Evolutionary conservation across 1,140 invertebrate species (phyloP).

Genomic region (Conus ventricosus): DNA sequence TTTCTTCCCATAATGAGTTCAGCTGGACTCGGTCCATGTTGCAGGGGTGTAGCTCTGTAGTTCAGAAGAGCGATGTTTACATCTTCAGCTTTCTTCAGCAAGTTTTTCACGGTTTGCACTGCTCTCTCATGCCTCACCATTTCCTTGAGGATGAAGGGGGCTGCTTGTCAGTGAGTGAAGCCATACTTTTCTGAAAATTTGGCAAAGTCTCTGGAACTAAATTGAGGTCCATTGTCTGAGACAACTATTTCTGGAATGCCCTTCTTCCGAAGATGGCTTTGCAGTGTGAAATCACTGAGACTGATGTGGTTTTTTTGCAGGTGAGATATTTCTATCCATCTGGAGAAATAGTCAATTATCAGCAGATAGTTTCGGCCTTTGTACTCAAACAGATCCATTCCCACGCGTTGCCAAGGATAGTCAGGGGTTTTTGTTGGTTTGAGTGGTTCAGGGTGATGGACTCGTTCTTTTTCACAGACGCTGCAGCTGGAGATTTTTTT

Average conservation of each 20-base stretch:
- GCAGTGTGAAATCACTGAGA: too few relatives aligned
- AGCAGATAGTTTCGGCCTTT: background rate
- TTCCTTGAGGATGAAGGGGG: constrained; percentile 50
- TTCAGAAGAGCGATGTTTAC: constrained; percentile 43
- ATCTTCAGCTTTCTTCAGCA: constrained; percentile 44
- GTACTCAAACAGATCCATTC: too few relatives aligned
- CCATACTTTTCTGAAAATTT: constrained; percentile 45
- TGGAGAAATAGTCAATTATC: background rate
- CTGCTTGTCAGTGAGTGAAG: constrained; percentile 52
- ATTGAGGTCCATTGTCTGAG: background rate
- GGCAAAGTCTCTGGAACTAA: background rate
- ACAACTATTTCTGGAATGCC: constrained; percentile 1
- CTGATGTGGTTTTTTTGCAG: background rate
- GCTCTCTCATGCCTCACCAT: constrained; percentile 45
- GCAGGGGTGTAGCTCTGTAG: constrained; percentile 38
- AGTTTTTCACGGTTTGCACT: constrained; percentile 52
- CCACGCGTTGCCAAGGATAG: background rate
- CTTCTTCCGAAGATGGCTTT: background rate
- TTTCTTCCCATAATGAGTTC: constrained; percentile 51
- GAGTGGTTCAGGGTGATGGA: too few relatives aligned
- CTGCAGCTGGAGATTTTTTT: too few relatives aligned
- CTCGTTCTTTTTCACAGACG: too few relatives aligned
- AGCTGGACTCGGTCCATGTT: constrained; percentile 35
- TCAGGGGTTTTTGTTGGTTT: background rate
- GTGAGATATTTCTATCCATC: background rate